Percentiles rank a stretch among this genome's conserved stretches.
These are phyloP conservation scores for Acrocyrtus sp. DNA, from an alignment of 2,888 invertebrate species.

Conservation along the genomic window DNA sequence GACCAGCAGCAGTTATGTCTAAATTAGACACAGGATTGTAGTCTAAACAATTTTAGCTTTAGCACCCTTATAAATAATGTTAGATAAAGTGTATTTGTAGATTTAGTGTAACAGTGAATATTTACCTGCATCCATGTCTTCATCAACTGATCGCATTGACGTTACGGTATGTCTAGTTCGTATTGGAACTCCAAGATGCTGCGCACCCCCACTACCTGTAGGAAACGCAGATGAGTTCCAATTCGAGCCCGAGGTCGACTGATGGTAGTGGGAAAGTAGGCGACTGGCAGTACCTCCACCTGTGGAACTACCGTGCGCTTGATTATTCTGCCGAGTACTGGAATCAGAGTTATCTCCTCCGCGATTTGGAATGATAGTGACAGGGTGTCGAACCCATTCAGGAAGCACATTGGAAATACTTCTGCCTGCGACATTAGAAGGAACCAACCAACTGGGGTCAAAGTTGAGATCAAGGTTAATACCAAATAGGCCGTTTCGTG, in stretches of 20 bases:
- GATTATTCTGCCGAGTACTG: not conserved
- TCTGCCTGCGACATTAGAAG: conserved; percentile 35
- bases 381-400: conserved; percentile 54
- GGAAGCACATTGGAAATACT: conserved; percentile 54
- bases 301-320: not conserved
- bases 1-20: conserved; percentile 20
- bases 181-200: not conserved
- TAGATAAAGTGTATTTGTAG: not conserved
- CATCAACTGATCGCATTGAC: conserved; percentile 34
- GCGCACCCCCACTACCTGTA: conserved; percentile 15
- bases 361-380: conserved; percentile 39
- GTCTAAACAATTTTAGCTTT: too few species aligned
- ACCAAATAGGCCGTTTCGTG: conserved; percentile 48
- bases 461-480: conserved; percentile 61
- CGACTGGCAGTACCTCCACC: conserved; percentile 6
- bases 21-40: conserved; percentile 38
- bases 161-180: conserved; percentile 17
- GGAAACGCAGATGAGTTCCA: conserved; percentile 3
- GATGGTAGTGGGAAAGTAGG: conserved; percentile 8
- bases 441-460: conserved; percentile 60
- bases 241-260: not conserved
- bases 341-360: conserved; percentile 8
- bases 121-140: conserved; percentile 40
- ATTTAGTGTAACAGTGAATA: not conserved
- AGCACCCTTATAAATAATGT: not conserved